Evolutionary conservation across 1,140 invertebrate genomes (phyloP), one percentile per base, ranked within the genome.

Genomic region (Bombus picipes): DNA sequence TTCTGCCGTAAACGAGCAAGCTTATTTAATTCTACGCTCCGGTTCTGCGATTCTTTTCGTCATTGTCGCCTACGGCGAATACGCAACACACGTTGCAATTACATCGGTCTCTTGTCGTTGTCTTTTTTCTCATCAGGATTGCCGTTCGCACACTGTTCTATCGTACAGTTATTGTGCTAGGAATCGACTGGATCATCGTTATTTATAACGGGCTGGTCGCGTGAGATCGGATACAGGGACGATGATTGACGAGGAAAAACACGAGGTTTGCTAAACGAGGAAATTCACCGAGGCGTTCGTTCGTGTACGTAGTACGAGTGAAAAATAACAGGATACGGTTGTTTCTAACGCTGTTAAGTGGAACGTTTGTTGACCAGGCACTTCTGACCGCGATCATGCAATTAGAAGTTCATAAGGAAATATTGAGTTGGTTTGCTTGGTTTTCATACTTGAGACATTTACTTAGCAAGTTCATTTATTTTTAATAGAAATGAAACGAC

Each of bases 161-260:
- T 12, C 37, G 43, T 6, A 32, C 76, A 71, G 88, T 89, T 89
- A 88, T 74, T 79, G 83, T 81, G 88, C 72, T 65, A 88, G 76
- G 53, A 71, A 68, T 70, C 82, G 79, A 34, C 13, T 32, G 28
- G 62, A 47, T 80, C 72, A 78, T 70, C 76, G 75, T 80, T 88
- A 70, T 41, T 66, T 83, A 59, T 88, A 88, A 88, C 81, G 87
- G 65, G 62, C 65, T 25, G 57, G 22, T 43, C 28, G 53, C 53
- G 77, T 43, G 73, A 76, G 78, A 88, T 82, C 78, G 65, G 68
- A 22, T 34, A 62, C 68, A 28, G 37, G 4, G 12, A 72, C 32
- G 77, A 47, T 15, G 10, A 71, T 15, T 4, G 37, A n/a, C 28
- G 39, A 15, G 34, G 39, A 41, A 39, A 41, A 41, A 72, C 70